phyloP scores from a whole-genome alignment of 2,888 invertebrate species.

The Lomographa bimaculata region DNA sequence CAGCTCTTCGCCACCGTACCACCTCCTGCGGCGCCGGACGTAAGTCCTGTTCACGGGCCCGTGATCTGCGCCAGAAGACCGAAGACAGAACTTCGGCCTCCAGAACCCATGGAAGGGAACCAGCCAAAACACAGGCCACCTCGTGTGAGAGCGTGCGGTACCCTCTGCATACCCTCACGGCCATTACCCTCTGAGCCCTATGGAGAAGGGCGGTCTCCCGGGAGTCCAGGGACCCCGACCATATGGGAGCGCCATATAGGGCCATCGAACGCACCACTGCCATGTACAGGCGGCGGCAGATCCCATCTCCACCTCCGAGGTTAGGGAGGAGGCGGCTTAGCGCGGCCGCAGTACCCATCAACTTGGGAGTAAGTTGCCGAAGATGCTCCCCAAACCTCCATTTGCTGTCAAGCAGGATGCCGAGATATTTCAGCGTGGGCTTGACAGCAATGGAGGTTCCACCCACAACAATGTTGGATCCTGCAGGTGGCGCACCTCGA shows the following conservation, averaged over 20 bases:
- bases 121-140: background rate
- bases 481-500: too few relatives aligned
- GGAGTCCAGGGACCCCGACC: too few relatives aligned
- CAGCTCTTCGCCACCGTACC: background rate
- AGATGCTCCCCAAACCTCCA: background rate
- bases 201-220: too few relatives aligned
- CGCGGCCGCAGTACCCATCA: background rate
- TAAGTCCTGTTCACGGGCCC: too few relatives aligned
- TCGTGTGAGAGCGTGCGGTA: slow-evolving; percentile 2
- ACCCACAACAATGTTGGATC: too few relatives aligned
- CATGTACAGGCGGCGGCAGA: too few relatives aligned
- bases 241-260: too few relatives aligned
- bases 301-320: too few relatives aligned
- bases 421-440: background rate
- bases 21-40: too few relatives aligned
- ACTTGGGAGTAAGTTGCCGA: background rate
- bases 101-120: background rate
- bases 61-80: too few relatives aligned
- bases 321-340: background rate
- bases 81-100: background rate
- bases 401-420: background rate
- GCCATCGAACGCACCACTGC: too few relatives aligned
- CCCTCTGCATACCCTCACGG: background rate
- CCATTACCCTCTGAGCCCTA: too few relatives aligned
- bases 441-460: background rate